Conservation (phyloP, 2,113 vertebrate genomes). For the Mesoclemmys tuberculata region DNA sequence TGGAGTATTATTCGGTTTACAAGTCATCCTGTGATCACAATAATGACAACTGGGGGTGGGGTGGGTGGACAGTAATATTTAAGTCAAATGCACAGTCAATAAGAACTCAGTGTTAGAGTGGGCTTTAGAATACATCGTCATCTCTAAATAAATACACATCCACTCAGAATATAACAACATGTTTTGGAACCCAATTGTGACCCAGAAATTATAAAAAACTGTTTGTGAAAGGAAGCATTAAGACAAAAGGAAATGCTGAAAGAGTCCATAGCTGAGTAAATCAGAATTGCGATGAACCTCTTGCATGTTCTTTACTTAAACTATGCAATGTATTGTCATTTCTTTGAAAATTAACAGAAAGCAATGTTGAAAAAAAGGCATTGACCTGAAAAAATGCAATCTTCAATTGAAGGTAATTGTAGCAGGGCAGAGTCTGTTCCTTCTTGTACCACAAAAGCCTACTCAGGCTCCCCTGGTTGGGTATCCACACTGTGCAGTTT, state of each 20-base stretch:
- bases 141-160: background rate
- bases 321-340: background rate
- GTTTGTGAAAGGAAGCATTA: background rate
- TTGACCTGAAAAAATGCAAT: background rate
- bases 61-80: background rate
- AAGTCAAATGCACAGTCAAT: background rate
- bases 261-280: background rate
- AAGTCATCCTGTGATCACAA: background rate
- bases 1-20: background rate
- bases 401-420: background rate
- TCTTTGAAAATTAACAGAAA: background rate
- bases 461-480: background rate
- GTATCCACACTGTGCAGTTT: background rate
- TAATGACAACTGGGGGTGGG: background rate
- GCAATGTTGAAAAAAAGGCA: background rate
- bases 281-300: too few relatives aligned
- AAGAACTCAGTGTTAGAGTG: background rate
- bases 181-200: background rate
- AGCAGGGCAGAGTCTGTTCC: background rate
- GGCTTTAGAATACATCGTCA: background rate
- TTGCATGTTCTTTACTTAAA: background rate
- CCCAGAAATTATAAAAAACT: background rate
- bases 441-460: background rate
- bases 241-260: background rate
- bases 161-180: background rate